A percentile compares a stretch with the other conserved stretches of the same genome.
phyloP scores from a whole-genome alignment of 2,113 vertebrate species.

The Ochotona princeps region DNA sequence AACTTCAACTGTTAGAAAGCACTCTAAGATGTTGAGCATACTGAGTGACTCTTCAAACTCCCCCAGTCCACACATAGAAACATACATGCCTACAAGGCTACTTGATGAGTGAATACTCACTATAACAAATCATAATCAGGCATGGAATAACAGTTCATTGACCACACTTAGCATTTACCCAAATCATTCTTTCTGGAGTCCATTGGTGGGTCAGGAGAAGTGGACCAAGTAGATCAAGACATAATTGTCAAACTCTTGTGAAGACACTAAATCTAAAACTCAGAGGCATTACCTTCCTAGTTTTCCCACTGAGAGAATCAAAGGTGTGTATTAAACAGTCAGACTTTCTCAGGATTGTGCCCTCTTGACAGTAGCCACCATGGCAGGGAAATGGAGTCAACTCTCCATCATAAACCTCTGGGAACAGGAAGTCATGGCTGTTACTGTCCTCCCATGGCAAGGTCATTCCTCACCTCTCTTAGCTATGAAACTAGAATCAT shows the following conservation, averaged over 20 bases:
- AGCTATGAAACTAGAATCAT: background rate
- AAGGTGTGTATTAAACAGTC: background rate
- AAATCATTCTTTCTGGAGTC: background rate
- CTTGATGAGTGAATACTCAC: background rate
- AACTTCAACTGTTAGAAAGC: background rate
- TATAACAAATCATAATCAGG: background rate
- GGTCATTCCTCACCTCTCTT: background rate
- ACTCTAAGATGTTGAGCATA: background rate
- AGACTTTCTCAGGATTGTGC: background rate
- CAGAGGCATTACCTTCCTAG: background rate
- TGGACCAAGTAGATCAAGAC: background rate
- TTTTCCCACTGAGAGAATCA: background rate
- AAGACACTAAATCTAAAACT: background rate
- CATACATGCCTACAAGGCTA: background rate
- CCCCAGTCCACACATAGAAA: background rate
- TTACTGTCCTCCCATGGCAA: background rate
- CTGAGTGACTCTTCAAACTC: background rate
- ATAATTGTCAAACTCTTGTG: background rate
- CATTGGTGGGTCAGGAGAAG: background rate
- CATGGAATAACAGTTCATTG: background rate
- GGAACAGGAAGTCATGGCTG: background rate
- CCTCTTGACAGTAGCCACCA: background rate
- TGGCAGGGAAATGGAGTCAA: too few species aligned
- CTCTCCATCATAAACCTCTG: background rate
- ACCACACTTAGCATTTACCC: background rate